These are phyloP conservation scores for Chelidonichthys spinosus DNA, from an alignment of 2,797 vertebrate species.

Conservation along the genomic window DNA sequence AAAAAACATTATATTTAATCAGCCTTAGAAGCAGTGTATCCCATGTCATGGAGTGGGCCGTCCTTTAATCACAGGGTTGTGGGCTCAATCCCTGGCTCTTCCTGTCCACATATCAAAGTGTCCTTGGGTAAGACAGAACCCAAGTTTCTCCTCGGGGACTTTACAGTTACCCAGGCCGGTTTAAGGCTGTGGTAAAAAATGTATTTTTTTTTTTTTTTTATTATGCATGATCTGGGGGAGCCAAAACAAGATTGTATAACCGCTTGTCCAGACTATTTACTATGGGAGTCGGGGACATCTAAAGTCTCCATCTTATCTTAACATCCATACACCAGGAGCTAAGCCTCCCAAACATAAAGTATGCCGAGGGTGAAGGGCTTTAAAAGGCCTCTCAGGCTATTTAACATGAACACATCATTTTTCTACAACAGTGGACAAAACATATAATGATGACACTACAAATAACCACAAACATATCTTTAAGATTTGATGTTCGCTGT, in stretches of 20 bases:
- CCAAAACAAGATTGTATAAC: neutral
- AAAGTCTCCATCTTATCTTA: constrained; percentile 4
- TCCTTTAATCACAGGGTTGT: too few species aligned
- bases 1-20: too few species aligned
- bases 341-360: neutral
- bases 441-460: neutral
- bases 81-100: too few species aligned
- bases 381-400: neutral
- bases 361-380: constrained; percentile 1
- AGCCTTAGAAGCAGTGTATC: too few species aligned
- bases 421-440: neutral
- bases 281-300: neutral
- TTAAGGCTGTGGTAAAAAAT: too few species aligned
- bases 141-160: too few species aligned
- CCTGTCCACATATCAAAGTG: too few species aligned
- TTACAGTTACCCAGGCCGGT: too few species aligned
- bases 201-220: too few species aligned
- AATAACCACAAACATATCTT: neutral
- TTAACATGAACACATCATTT: neutral
- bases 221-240: neutral
- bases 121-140: too few species aligned
- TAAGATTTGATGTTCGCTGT: too few species aligned
- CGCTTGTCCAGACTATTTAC: neutral
- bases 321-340: neutral
- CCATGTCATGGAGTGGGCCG: too few species aligned